These are phyloP conservation scores for Theretra japonica DNA, from an alignment of 2,888 invertebrate species.

Conservation along the genomic window DNA sequence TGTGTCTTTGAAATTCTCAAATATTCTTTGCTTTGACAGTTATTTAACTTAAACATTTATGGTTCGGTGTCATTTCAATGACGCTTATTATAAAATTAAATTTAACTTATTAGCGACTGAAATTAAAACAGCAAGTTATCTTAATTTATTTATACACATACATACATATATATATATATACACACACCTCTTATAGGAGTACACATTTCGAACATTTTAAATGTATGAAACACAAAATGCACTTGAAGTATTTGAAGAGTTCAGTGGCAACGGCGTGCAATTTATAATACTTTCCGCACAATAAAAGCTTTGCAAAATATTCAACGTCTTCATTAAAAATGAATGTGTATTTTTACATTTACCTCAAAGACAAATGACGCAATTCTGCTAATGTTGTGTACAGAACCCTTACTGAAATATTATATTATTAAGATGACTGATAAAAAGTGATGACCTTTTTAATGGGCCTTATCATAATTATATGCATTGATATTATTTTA, in stretches of 20 bases:
- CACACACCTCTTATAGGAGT: not conserved
- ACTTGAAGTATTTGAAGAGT: not conserved
- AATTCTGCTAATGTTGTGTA: not conserved
- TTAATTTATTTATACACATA: not conserved
- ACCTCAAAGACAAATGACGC: conserved; percentile 3
- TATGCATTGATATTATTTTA: too few species aligned
- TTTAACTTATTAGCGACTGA: not conserved
- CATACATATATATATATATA: too few species aligned
- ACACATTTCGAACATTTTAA: too few species aligned
- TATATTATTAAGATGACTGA: not conserved
- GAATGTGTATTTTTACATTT: conserved; percentile 10
- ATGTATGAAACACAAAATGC: too few species aligned
- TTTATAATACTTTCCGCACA: not conserved
- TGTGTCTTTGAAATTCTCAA: not conserved
- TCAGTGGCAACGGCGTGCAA: not conserved
- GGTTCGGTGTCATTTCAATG: not conserved
- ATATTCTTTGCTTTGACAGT: not conserved
- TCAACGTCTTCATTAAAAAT: not conserved
- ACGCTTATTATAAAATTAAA: not conserved
- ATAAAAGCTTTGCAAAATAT: not conserved
- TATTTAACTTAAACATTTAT: not conserved
- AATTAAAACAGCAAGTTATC: not conserved
- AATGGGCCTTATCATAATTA: not conserved
- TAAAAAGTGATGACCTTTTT: not conserved
- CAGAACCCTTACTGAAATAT: not conserved